Base-by-base conservation (phyloP, 2,888 invertebrate genomes). In the Platycheirus albimanus region DNA sequence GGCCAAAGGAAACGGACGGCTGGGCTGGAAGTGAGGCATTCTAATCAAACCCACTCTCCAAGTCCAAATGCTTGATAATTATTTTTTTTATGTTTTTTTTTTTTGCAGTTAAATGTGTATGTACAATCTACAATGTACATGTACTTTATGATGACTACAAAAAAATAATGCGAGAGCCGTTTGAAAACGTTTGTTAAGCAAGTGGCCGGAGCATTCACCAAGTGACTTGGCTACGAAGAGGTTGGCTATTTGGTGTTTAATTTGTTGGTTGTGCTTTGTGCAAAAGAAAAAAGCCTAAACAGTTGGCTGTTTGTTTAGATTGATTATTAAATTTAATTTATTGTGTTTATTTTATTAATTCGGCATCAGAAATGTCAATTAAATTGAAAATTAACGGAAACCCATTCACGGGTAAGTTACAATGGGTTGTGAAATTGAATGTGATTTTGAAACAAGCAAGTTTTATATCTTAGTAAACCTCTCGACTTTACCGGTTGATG, bases 401-500 rank as follows among this genome's bases (percentile, higher is more conserved):
- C 24, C 51, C 72, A 2, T 72, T 64, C 17, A 33, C 83, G 24
- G 83, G 83, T 54, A 64, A 74, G 78, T 74, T n/a, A 0, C 19
- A 1, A 38, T 28, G 15, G 0, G 4, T 49, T 61, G 41, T 58
- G 7, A 19, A 51, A 33, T 8, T 54, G 3, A 45, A 13, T 6
- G 5, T 0, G 0, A 5, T 49, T 13, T 3, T 2, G 5, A n/a
- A n/a, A n/a, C n/a, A n/a, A n/a, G n/a, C n/a, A 33, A 7, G 0
- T 52, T 5, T 20, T 56, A 4, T 19, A 1, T 3, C 28, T 8
- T 45, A 90, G 90, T 89, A 3, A 85, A 88, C 54, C 85, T 88
- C 33, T 74, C 90, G 88, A 70, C 87, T 89, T 0, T 90, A 87
- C 88, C 90, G 10, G 85, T 86, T 2, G 89, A 91, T 72, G 93